A percentile compares a stretch with the other conserved stretches of the same genome.
These are phyloP conservation scores for Pantherophis guttatus DNA, from an alignment of 2,113 vertebrate genomes.

Conservation along the genomic window DNA sequence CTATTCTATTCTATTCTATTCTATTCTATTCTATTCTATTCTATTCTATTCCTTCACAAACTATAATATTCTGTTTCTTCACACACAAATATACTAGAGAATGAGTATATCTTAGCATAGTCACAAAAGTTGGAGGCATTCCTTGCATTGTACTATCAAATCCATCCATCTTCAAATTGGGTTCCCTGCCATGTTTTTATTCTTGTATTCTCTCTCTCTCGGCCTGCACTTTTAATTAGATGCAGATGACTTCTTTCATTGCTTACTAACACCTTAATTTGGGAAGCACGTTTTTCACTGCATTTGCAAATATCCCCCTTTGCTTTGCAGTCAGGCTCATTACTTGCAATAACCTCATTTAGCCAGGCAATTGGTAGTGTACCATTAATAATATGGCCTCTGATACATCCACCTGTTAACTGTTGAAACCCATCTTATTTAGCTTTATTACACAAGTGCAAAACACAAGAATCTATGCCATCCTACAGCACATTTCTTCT, in stretches of 20 bases:
- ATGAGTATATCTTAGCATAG: fast-evolving
- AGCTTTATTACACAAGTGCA: background rate
- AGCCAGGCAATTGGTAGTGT: constrained; percentile 41
- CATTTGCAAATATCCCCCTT: constrained; percentile 42
- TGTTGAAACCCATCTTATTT: constrained; percentile 46
- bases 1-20: no score
- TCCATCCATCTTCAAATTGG: background rate
- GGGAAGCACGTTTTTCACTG: constrained; percentile 2
- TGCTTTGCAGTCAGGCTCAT: constrained; percentile 53
- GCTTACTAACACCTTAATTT: constrained; percentile 52
- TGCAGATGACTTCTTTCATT: constrained; percentile 43
- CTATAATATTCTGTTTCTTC: background rate
- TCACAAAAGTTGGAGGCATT: fast-evolving
- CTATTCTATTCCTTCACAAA: background rate
- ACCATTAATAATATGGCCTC: constrained; percentile 50
- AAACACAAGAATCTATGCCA: background rate
- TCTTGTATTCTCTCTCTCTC: constrained; percentile 20
- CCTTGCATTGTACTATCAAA: fast-evolving
- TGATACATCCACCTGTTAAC: constrained; percentile 64
- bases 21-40: no score
- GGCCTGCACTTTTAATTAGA: constrained; percentile 60
- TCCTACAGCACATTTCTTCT: background rate
- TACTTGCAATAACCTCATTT: constrained; percentile 56
- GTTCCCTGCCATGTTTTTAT: constrained; percentile 51
- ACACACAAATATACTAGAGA: background rate